These are phyloP conservation scores for Clarias batrachus DNA, from an alignment of 2,113 vertebrate genomes.

Conservation along the genomic window DNA sequence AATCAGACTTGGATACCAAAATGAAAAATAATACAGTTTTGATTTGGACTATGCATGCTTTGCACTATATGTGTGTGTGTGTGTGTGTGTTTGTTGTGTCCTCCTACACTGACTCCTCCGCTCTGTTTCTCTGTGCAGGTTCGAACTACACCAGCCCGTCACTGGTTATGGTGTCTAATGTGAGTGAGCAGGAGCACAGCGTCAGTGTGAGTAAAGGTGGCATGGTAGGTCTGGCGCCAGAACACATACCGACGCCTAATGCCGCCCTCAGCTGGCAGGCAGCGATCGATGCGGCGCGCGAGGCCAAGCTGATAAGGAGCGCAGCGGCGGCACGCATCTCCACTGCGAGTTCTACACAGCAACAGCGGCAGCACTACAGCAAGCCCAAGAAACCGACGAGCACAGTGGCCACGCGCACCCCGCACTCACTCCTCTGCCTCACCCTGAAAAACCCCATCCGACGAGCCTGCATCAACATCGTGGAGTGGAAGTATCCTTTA, in stretches of 20 bases:
- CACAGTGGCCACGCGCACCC: constrained; percentile 87
- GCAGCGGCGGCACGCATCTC: constrained; percentile 87
- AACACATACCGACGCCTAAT: constrained; percentile 90
- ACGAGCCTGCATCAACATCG: constrained; percentile 97
- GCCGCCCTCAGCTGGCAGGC: constrained; percentile 97
- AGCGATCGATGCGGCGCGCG: constrained; percentile 92
- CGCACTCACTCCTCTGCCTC: constrained; percentile 92
- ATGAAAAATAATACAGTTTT: not conserved
- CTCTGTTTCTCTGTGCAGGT: constrained; percentile 70
- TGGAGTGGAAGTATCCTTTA: constrained; percentile 99
- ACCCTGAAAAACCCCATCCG: constrained; percentile 97
- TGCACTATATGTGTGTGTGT: not conserved
- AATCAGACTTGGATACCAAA: not conserved
- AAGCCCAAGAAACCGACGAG: constrained; percentile 95
- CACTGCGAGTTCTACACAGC: constrained; percentile 92
- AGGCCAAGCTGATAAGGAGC: constrained; percentile 94
- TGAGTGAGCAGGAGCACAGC: constrained; percentile 60
- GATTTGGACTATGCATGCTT: not conserved
- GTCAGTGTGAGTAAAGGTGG: constrained; percentile 56
- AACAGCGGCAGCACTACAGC: constrained; percentile 90
- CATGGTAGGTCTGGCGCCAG: constrained; percentile 88
- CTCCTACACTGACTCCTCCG: constrained; percentile 12
- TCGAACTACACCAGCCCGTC: constrained; percentile 95
- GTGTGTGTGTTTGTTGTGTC: not conserved
- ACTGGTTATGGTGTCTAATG: constrained; percentile 75